Base-by-base conservation (phyloP, 2,888 invertebrate genomes). In the Cosmorhoe ocellata region DNA sequence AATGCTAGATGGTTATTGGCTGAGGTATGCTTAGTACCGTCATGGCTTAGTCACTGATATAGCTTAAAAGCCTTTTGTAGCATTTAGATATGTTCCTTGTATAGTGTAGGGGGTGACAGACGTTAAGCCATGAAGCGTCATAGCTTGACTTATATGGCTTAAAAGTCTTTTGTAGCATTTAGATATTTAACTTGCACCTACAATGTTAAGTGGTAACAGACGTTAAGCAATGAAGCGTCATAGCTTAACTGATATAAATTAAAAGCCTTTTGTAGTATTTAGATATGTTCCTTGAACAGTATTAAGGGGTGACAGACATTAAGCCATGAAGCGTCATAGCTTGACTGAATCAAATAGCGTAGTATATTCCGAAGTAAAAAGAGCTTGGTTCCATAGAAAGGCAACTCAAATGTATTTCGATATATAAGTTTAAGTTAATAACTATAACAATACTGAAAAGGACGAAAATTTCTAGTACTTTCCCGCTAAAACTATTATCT, bases 1-100 rank as follows among this genome's bases (percentile, higher is more conserved):
- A 77, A 79, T 27, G 65, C 61, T 0, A 70, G 66, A 13, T 79
- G 73, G 75, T 58, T 81, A 0, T 5, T 84, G 18, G 76, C 80
- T 0, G 81, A 81, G 79, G 85, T 83, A 43, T 5, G 0, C 9
- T 8, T 3, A 22, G 3, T 3, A 9, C 18, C 11, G 7, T 31
- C 40, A 40, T 32, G 13, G 32, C 32, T 42, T 42, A 12, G 9
- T 12, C 3, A 18, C 8, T 22, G 10, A 10, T 28, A 7, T 5
- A 36, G 11, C 4, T 24, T 4, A 7, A 11, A 26, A 39, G n/a
- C 13, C 0, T 10, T 40, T 10, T 13, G n/a, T n/a, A n/a, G n/a
- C n/a, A n/a, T n/a, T n/a, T n/a, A n/a, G n/a, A n/a, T n/a, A n/a
- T n/a, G n/a, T n/a, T n/a, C n/a, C n/a, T n/a, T n/a, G n/a, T n/a